Evolutionary conservation across 92 coral and sea anemone genomes (phyloP).

Genomic region (Palythoa grandis): DNA sequence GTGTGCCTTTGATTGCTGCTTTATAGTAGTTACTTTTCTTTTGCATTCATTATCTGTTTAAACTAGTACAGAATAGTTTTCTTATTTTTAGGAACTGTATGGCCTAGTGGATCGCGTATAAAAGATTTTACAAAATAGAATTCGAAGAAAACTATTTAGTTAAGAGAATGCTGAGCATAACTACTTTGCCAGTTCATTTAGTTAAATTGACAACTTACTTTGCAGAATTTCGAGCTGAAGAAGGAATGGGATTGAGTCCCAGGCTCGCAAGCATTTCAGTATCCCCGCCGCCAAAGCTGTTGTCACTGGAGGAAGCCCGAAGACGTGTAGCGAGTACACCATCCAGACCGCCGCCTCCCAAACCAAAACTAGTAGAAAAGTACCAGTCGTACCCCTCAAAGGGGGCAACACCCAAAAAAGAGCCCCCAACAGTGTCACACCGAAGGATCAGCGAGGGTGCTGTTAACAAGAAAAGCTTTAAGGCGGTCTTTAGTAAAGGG

Average conservation of each 20-base stretch:
- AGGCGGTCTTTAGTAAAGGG: constrained; percentile 62
- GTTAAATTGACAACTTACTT: background rate
- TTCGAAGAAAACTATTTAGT: background rate
- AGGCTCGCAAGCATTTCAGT: constrained; percentile 93
- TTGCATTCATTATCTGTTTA: no score
- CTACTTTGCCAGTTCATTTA: background rate
- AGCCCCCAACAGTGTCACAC: constrained; percentile 55
- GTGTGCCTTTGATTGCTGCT: no score
- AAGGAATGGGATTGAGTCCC: constrained; percentile 59
- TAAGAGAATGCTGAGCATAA: background rate
- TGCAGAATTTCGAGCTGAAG: constrained; percentile 49
- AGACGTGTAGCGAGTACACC: constrained; percentile 81
- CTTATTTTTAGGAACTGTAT: no score
- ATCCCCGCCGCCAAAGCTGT: constrained; percentile 93
- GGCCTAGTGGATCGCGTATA: no score
- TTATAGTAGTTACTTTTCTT: no score
- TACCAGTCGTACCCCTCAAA: constrained; percentile 53
- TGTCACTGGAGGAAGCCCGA: constrained; percentile 95
- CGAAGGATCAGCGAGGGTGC: constrained; percentile 58
- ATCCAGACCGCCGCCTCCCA: constrained; percentile 60
- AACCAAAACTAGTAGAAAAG: constrained; percentile 49
- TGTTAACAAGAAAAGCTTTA: constrained; percentile 59
- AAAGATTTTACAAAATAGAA: no score
- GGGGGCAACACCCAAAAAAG: constrained; percentile 46
- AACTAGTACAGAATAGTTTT: no score